A percentile compares a stretch with the other conserved stretches of the same genome.
Evolutionary conservation across 2,113 vertebrate genomes (phyloP).

Genomic region (Corythaixoides concolor): DNA sequence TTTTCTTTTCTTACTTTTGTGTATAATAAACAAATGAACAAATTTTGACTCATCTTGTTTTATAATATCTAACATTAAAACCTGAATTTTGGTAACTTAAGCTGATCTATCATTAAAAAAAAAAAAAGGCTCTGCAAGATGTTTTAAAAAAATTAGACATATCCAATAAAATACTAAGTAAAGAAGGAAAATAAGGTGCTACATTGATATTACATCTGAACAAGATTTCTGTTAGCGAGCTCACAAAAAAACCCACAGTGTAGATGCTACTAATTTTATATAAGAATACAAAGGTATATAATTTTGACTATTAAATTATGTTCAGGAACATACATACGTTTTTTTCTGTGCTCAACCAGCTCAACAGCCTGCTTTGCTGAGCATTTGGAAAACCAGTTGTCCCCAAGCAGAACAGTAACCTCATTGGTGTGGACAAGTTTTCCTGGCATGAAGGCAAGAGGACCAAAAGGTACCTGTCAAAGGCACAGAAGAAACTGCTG

Average conservation of each 20-base stretch:
- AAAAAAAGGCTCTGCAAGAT: neutral
- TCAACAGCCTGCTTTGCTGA: slow-evolving; percentile 90
- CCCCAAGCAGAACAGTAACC: slow-evolving; percentile 91
- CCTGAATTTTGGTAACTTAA: neutral
- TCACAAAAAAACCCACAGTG: neutral
- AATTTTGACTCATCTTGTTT: neutral
- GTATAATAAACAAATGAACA: neutral
- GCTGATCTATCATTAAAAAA: neutral
- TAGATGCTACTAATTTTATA: neutral
- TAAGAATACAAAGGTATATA: neutral
- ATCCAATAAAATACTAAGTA: neutral
- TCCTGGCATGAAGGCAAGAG: slow-evolving; percentile 97
- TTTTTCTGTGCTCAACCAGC: slow-evolving; percentile 91
- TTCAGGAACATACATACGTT: slow-evolving; percentile 78
- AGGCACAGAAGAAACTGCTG: neutral
- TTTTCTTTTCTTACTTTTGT: neutral
- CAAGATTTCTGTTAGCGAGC: neutral
- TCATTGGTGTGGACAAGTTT: slow-evolving; percentile 95
- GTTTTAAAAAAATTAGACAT: neutral
- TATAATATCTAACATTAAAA: neutral
- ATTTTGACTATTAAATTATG: neutral
- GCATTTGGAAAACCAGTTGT: slow-evolving; percentile 98
- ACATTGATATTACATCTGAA: neutral
- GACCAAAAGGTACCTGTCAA: slow-evolving; percentile 91
- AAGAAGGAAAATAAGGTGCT: neutral